A percentile compares a stretch with the other conserved stretches of the same genome.
phyloP scores from a whole-genome alignment of 2,797 vertebrate genomes.

The Enoplosus armatus region DNA sequence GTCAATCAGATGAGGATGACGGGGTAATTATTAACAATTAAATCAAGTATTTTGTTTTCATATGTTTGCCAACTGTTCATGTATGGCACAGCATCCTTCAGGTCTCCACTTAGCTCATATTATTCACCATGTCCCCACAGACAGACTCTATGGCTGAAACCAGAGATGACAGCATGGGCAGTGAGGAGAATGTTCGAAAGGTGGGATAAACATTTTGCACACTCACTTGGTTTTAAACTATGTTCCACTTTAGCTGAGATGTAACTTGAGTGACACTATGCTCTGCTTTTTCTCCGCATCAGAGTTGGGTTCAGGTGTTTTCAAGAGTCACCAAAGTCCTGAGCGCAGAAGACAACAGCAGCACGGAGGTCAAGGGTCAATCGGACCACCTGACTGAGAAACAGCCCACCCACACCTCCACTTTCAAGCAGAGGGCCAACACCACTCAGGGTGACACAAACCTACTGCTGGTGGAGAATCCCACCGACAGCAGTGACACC shows the following conservation, averaged over 20 bases:
- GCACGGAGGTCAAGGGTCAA: conserved; percentile 56
- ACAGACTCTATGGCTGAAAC: conserved; percentile 67
- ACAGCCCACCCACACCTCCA: conserved; percentile 6
- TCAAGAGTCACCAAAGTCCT: conserved; percentile 49
- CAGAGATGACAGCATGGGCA: conserved; percentile 81
- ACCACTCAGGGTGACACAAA: neutral
- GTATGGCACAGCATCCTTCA: neutral
- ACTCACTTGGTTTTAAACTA: neutral
- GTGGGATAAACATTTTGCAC: conserved; percentile 48
- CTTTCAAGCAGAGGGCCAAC: conserved; percentile 10
- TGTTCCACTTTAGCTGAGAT: neutral
- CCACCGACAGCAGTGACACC: conserved; percentile 47
- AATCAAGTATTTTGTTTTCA: neutral
- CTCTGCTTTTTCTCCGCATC: conserved; percentile 17
- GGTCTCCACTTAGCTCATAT: neutral
- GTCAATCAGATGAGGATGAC: conserved; percentile 71
- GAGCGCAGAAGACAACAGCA: conserved; percentile 73
- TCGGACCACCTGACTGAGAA: conserved; percentile 28
- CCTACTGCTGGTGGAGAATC: conserved; percentile 11
- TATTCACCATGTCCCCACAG: conserved; percentile 54
- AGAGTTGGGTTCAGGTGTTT: conserved; percentile 75
- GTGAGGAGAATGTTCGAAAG: conserved; percentile 82
- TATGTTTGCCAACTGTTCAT: neutral
- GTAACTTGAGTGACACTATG: neutral
- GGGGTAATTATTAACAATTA: conserved; percentile 61